These are phyloP conservation scores for Anguilla rostrata DNA, from an alignment of 2,113 vertebrate species.

Conservation along the genomic window DNA sequence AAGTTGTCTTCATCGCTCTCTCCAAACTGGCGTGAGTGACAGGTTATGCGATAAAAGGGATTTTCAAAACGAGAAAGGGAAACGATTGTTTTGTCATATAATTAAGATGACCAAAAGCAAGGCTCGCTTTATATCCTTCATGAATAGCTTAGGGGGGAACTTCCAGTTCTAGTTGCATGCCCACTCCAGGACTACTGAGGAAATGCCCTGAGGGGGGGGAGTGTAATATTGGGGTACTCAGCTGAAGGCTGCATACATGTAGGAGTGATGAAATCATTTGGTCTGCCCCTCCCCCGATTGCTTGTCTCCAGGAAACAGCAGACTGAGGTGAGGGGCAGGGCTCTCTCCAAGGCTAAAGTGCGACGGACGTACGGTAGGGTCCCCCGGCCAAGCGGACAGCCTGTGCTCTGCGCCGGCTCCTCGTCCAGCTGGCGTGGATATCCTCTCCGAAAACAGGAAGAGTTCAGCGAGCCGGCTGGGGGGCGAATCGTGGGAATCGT, in stretches of 20 bases:
- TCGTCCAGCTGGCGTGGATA: no score
- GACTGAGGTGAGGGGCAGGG: not conserved
- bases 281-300: not conserved
- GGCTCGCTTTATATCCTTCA: slow-evolving; percentile 58
- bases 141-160: slow-evolving; percentile 40
- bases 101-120: slow-evolving; percentile 25
- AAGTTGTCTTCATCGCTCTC: slow-evolving; percentile 35
- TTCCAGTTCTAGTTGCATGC: slow-evolving; percentile 7
- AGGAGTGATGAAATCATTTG: not conserved
- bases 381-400: no score
- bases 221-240: not conserved
- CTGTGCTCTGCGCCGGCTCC: no score
- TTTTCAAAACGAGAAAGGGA: slow-evolving; percentile 45
- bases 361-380: slow-evolving; percentile 6
- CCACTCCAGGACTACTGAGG: not conserved
- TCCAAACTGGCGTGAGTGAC: slow-evolving; percentile 40
- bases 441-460: not conserved
- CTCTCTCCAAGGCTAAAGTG: slow-evolving; percentile 17
- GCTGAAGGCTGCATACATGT: not conserved
- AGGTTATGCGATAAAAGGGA: slow-evolving; percentile 31
- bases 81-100: slow-evolving; percentile 28
- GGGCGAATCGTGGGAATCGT: slow-evolving; percentile 29
- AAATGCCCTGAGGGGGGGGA: not conserved
- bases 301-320: not conserved
- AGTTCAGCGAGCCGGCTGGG: slow-evolving; percentile 20